Conservation (phyloP, 1,140 invertebrate genomes). For the Penaeus vannamei region DNA sequence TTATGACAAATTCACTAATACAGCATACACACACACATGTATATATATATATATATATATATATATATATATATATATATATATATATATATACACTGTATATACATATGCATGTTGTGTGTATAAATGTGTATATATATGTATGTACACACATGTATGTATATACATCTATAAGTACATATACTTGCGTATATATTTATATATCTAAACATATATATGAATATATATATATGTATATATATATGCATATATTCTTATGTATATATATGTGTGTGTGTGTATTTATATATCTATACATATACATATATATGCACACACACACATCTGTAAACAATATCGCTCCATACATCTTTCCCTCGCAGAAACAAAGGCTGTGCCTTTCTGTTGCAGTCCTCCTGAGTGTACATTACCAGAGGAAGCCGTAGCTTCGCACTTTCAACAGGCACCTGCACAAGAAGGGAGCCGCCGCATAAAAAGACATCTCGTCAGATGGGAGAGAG, state of each 20-base stretch:
- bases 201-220: background rate
- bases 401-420: no score
- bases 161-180: background rate
- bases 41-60: background rate
- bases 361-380: no score
- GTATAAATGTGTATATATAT: background rate
- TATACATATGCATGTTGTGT: no score
- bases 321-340: background rate
- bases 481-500: no score
- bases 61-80: background rate
- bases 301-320: background rate
- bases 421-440: no score
- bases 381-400: no score
- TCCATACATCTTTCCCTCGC: no score
- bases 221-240: background rate
- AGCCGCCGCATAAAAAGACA: no score
- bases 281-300: conserved; percentile 24
- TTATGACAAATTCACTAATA: background rate
- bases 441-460: no score
- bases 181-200: background rate
- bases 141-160: background rate
- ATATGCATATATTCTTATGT: background rate
- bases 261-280: conserved; percentile 23
- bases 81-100: background rate
- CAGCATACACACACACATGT: background rate